A percentile compares a stretch with the other conserved stretches of the same genome.
Conservation (phyloP, 2,113 vertebrate genomes). For the Lipotes vexillifer region DNA sequence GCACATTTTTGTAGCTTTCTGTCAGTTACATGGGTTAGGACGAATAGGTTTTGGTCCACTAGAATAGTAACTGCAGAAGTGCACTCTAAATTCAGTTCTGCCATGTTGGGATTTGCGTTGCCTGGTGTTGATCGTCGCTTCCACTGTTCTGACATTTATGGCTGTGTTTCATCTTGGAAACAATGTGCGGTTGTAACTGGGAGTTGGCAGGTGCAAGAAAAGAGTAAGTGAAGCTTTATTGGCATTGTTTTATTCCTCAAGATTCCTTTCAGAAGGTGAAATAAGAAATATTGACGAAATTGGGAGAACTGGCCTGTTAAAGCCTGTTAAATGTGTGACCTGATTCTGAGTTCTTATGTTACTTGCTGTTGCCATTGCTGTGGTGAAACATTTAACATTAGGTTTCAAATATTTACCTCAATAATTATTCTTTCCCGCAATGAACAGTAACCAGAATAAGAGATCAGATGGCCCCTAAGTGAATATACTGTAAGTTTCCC, state of each 20-base stretch:
- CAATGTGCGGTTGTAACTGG: background rate
- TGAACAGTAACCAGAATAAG: slow-evolving; percentile 51
- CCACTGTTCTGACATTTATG: slow-evolving; percentile 22
- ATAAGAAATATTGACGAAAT: slow-evolving; percentile 50
- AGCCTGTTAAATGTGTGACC: slow-evolving; percentile 34
- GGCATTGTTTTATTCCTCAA: slow-evolving; percentile 50
- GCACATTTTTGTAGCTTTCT: background rate
- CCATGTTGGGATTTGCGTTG: background rate
- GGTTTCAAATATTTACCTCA: slow-evolving; percentile 53
- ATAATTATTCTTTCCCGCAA: slow-evolving; percentile 56
- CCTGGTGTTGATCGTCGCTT: background rate
- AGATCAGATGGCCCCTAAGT: slow-evolving; percentile 44
- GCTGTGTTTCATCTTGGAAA: slow-evolving; percentile 1
- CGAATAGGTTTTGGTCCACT: background rate
- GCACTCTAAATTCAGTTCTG: background rate
- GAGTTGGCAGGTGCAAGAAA: slow-evolving; percentile 48
- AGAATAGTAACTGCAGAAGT: background rate
- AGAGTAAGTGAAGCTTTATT: slow-evolving; percentile 46
- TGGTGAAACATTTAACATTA: slow-evolving; percentile 45
- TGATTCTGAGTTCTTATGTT: slow-evolving; percentile 30
- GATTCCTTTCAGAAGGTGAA: slow-evolving; percentile 62
- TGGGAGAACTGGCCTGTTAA: background rate
- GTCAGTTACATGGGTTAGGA: background rate
- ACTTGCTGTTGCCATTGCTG: slow-evolving; percentile 46
- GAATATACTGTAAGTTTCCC: slow-evolving; percentile 49